phyloP scores from a whole-genome alignment of 1,140 invertebrate genomes.

The Spodoptera frugiperda region DNA sequence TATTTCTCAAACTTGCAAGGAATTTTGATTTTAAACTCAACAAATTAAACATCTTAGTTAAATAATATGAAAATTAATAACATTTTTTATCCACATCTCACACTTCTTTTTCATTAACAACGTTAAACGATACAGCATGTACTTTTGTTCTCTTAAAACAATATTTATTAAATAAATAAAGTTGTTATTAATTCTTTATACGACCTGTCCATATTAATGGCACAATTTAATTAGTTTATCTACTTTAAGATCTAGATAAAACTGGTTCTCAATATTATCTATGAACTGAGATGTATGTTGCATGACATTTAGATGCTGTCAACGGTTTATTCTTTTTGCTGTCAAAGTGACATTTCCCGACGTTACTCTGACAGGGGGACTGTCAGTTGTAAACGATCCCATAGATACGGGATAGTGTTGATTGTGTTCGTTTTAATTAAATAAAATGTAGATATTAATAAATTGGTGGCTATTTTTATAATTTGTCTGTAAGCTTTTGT shows the following conservation, averaged over 20 bases:
- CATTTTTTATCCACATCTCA: too few relatives aligned
- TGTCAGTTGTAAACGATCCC: constrained; percentile 27
- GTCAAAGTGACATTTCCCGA: constrained; percentile 22
- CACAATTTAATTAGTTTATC: constrained; percentile 36
- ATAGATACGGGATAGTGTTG: constrained; percentile 10
- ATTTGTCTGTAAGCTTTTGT: constrained; percentile 4
- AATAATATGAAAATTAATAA: too few relatives aligned
- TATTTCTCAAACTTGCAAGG: too few relatives aligned
- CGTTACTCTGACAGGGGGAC: constrained; percentile 16
- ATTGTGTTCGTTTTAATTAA: constrained; percentile 30
- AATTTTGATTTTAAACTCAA: too few relatives aligned
- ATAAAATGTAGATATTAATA: constrained; percentile 18
- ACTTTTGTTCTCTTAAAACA: neutral
- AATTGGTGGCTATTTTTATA: constrained; percentile 8
- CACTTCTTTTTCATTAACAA: too few relatives aligned
- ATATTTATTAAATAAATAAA: constrained; percentile 19
- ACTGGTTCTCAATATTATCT: constrained; percentile 24
- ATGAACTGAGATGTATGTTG: constrained; percentile 19
- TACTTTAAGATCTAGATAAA: constrained; percentile 14
- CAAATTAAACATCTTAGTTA: too few relatives aligned
- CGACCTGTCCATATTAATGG: constrained; percentile 25
- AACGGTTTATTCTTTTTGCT: constrained; percentile 10
- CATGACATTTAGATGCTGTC: constrained; percentile 29
- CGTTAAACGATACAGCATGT: too few relatives aligned
- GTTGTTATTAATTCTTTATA: constrained; percentile 25